phyloP scores from a whole-genome alignment of 2,797 vertebrate genomes.

The Galagoides demidoff region DNA sequence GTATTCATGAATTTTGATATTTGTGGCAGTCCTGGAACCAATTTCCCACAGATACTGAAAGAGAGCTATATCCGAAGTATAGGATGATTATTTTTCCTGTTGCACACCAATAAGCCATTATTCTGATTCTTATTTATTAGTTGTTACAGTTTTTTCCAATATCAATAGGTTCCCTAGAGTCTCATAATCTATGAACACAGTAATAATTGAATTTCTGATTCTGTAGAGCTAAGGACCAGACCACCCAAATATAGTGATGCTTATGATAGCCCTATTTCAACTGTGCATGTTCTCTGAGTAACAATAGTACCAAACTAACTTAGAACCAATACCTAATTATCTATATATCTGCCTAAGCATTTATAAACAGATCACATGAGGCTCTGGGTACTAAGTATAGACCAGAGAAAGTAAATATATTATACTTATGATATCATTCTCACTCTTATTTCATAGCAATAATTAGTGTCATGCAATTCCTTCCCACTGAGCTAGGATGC shows the following conservation, averaged over 20 bases:
- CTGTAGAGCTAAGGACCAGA: background rate
- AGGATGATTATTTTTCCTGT: constrained; percentile 25
- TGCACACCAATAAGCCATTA: background rate
- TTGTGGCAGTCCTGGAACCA: background rate
- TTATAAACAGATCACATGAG: constrained; percentile 32
- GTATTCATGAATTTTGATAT: background rate
- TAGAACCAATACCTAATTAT: constrained; percentile 41
- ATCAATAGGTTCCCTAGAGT: background rate
- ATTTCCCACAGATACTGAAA: background rate
- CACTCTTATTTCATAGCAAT: background rate
- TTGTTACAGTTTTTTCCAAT: background rate
- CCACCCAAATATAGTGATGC: background rate
- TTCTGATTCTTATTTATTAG: constrained; percentile 10
- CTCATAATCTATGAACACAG: background rate
- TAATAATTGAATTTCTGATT: constrained; percentile 43
- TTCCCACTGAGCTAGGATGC: background rate
- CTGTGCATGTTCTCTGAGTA: constrained; percentile 20
- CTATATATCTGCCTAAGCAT: background rate
- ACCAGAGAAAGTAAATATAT: background rate
- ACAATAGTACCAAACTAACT: background rate
- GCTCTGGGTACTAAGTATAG: constrained; percentile 15
- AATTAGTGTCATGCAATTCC: background rate
- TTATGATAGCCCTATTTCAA: background rate
- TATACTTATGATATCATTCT: background rate
- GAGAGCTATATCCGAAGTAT: background rate